Percentiles rank a stretch among this genome's conserved stretches.
Conservation (phyloP, 2,888 invertebrate species). For the Anodontia alba region DNA sequence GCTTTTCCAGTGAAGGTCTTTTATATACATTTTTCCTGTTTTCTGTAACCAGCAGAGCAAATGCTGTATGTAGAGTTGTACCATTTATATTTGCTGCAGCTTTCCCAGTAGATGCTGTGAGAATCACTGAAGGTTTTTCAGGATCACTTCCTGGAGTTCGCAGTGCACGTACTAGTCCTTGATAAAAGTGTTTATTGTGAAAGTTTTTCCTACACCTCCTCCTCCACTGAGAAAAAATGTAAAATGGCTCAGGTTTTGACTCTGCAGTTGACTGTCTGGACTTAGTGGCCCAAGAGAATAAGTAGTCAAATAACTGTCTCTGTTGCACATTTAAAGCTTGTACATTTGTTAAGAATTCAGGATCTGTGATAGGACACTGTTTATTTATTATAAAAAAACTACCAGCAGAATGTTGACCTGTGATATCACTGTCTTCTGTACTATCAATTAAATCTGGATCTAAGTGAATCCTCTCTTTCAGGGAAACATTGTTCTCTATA, state of each 20-base stretch:
- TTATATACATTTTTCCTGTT: conserved; percentile 8
- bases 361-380: not conserved
- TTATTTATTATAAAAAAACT: not conserved
- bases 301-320: conserved; percentile 1
- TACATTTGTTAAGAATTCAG: not conserved
- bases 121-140: conserved; percentile 34
- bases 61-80: conserved; percentile 53
- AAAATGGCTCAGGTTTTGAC: not conserved
- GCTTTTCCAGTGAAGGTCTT: conserved; percentile 13
- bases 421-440: not conserved
- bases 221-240: conserved; percentile 45
- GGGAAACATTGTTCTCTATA: not conserved
- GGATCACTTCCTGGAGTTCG: conserved; percentile 23
- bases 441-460: not conserved
- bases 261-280: not conserved
- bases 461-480: not conserved
- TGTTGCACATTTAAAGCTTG: not conserved
- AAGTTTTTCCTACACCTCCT: conserved; percentile 54
- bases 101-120: conserved; percentile 61
- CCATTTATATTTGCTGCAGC: conserved; percentile 58
- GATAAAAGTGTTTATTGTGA: conserved; percentile 46
- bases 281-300: not conserved
- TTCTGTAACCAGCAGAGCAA: conserved; percentile 42
- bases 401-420: not conserved
- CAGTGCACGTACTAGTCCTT: conserved; percentile 31